Evolutionary conservation across 2,888 invertebrate genomes (phyloP), one percentile per base, ranked within the genome.

Genomic region (Trichopoda pennipes): DNA sequence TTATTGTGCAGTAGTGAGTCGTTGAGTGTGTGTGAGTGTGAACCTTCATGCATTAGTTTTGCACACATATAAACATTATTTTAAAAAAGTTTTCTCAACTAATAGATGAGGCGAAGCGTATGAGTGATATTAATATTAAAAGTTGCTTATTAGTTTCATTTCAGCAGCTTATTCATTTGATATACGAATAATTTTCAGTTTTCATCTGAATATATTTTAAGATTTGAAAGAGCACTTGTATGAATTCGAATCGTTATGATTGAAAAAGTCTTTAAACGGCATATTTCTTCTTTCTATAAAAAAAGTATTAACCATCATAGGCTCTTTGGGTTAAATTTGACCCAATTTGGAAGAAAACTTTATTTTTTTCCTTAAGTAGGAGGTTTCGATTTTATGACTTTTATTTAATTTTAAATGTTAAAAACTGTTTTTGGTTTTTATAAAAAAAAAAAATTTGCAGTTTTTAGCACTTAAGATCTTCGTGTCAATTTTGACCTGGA

Each of bases 61-160:
- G 60, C 10, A 35, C 63, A 19, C 51, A 64, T 51, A 49, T n/a
- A n/a, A n/a, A n/a, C n/a, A 35, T 21, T 47, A 19, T 47, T 14
- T 38, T 17, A 35, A 4, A n/a, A 53, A 69, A 68, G 16, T 49
- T 55, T 61, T 66, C 35, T 12, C 66, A 49, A 68, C 51, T 53
- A 60, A 35, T 53, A 60, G 35, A 64, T 51, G 19, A 6, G 32
- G 10, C 32, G 16, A 17, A 51, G 58, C 78, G 78, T 81, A 81
- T 78, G 78, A 81, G 78, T 82, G 60, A 78, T 82, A 61, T 78
- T 64, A 70, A 82, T 69, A 60, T 69, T 69, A 44, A 80, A 80
- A 64, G 69, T 61, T 77, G 32, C 55, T 55, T 61, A 61, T 69
- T 61, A 44, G 60, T 69, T 69, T 32, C 23, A 53, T 14, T 51